Evolutionary conservation across 2,888 invertebrate genomes (phyloP).

Genomic region (Drosophila rubida): DNA sequence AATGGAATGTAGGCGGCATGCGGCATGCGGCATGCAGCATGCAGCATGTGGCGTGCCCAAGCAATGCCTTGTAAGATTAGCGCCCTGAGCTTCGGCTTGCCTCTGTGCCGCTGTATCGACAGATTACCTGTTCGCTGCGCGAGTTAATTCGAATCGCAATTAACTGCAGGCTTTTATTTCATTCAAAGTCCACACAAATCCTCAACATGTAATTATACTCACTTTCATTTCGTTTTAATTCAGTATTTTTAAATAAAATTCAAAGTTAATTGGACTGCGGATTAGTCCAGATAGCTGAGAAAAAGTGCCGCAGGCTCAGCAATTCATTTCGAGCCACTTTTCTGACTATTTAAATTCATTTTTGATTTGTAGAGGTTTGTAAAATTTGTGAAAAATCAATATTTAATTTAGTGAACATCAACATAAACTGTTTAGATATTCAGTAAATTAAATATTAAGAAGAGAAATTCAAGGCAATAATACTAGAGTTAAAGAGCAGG

Average conservation of each 20-base stretch:
- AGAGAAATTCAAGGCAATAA: no score
- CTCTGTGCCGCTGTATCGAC: conserved; percentile 10
- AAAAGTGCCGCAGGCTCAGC: neutral
- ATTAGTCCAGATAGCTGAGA: neutral
- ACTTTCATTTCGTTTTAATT: neutral
- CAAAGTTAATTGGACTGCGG: neutral
- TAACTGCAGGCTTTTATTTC: conserved; percentile 27
- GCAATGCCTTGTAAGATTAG: conserved; percentile 44
- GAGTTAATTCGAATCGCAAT: conserved; percentile 30
- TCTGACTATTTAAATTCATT: neutral
- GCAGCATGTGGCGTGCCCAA: conserved; percentile 45
- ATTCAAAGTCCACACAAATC: conserved; percentile 18
- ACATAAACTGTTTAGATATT: no score
- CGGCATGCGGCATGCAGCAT: conserved; percentile 40
- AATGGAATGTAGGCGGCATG: conserved; percentile 66
- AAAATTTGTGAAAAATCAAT: no score
- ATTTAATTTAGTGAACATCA: no score
- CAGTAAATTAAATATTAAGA: no score
- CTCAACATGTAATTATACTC: conserved; percentile 17
- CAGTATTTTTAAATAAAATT: neutral
- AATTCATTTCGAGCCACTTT: neutral
- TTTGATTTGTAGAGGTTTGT: neutral
- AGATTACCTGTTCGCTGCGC: conserved; percentile 11
- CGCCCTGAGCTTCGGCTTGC: conserved; percentile 17
- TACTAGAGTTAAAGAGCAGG: no score